phyloP scores from a whole-genome alignment of 2,113 vertebrate genomes.

The Tupaia tana region DNA sequence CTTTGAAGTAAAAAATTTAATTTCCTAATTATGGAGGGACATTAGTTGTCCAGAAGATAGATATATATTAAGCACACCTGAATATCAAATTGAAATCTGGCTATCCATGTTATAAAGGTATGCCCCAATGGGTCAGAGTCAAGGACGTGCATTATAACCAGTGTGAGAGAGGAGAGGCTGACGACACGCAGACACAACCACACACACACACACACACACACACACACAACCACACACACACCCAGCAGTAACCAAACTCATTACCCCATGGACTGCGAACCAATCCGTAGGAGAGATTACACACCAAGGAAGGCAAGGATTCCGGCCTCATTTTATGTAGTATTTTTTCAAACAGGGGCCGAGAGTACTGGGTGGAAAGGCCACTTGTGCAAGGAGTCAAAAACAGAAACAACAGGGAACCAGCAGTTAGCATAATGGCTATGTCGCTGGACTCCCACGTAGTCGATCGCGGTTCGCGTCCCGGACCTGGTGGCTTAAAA shows the following conservation, averaged over 20 bases:
- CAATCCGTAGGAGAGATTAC: not conserved
- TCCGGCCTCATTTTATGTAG: not conserved
- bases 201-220: not conserved
- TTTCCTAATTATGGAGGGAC: slow-evolving; percentile 57
- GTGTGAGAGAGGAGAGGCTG: not conserved
- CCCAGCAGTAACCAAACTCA: not conserved
- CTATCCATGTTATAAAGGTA: not conserved
- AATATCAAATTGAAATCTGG: not conserved
- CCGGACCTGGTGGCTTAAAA: too few species aligned
- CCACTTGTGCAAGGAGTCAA: not conserved
- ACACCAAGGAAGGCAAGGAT: not conserved
- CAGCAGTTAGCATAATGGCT: too few species aligned
- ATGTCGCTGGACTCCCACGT: too few species aligned
- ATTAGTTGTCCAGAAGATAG: slow-evolving; percentile 11
- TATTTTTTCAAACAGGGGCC: not conserved
- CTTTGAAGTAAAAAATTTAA: not conserved
- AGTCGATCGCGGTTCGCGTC: too few species aligned
- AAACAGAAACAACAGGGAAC: not conserved
- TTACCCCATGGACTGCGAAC: not conserved
- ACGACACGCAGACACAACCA: too few species aligned
- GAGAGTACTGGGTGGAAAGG: not conserved
- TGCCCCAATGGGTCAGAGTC: not conserved
- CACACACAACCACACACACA: too few species aligned
- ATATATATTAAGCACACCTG: not conserved
- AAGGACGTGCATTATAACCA: not conserved